These are phyloP conservation scores for Tryphoninae sp. DNA, from an alignment of 2,888 invertebrate genomes.

Conservation along the genomic window DNA sequence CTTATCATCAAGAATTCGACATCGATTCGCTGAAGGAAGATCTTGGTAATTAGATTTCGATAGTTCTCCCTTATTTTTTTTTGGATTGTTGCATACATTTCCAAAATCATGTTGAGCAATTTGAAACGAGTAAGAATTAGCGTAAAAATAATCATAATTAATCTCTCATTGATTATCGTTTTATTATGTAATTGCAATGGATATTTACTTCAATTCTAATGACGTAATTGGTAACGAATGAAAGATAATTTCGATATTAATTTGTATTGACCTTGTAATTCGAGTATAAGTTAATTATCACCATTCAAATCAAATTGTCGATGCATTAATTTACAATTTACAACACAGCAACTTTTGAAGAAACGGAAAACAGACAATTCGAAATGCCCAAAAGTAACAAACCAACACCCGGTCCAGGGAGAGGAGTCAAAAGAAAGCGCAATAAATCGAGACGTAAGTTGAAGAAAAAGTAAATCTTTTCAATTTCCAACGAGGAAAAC, in stretches of 20 bases:
- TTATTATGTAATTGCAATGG: too few species aligned
- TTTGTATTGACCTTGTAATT: conserved; percentile 4
- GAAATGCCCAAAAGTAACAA: conserved; percentile 31
- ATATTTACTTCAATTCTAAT: too few species aligned
- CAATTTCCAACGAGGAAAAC: background rate
- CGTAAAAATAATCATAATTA: too few species aligned
- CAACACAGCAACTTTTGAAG: conserved; percentile 71
- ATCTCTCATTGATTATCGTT: too few species aligned
- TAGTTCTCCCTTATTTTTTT: background rate
- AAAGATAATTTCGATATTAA: conserved; percentile 9
- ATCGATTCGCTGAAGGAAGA: conserved; percentile 84
- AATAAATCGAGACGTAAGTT: conserved; percentile 39
- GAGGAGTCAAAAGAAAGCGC: conserved; percentile 20
- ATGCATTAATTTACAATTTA: conserved; percentile 20
- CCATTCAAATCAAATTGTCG: background rate
- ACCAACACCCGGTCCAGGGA: conserved; percentile 14
- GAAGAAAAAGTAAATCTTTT: too few species aligned
- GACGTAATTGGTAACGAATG: background rate
- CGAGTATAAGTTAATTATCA: conserved; percentile 20
- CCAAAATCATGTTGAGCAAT: background rate
- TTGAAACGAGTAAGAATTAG: too few species aligned
- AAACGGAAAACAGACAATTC: conserved; percentile 54
- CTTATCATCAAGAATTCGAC: conserved; percentile 87
- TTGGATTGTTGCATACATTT: background rate
- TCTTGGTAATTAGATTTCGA: conserved; percentile 79